phyloP scores from a whole-genome alignment of 2,113 vertebrate genomes.

The Salvelinus fontinalis region DNA sequence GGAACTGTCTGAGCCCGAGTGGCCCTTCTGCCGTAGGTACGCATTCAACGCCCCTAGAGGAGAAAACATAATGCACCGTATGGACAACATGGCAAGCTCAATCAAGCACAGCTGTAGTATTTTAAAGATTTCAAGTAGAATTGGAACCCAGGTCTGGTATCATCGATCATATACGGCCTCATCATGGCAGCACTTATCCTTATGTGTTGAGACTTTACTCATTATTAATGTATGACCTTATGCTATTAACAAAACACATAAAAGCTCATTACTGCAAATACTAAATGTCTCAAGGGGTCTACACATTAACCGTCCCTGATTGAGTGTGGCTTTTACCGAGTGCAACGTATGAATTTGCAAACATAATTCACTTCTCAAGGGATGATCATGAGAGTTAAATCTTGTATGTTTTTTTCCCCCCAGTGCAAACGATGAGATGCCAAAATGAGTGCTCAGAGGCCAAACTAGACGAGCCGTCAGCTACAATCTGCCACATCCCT shows the following conservation, averaged over 20 bases:
- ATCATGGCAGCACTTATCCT: not conserved
- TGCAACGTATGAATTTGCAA: too few species aligned
- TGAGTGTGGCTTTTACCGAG: too few species aligned
- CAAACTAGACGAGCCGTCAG: not conserved
- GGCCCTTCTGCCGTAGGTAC: slow-evolving; percentile 86
- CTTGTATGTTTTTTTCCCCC: not conserved
- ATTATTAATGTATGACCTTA: not conserved
- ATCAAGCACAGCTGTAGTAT: too few species aligned
- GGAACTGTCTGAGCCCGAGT: slow-evolving; percentile 75
- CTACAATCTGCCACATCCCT: not conserved
- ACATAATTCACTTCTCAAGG: too few species aligned
- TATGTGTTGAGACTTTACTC: not conserved
- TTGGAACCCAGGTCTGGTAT: too few species aligned
- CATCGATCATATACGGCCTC: not conserved
- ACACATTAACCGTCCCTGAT: not conserved
- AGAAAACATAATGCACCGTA: slow-evolving; percentile 1
- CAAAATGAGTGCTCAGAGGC: not conserved
- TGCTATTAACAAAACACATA: not conserved
- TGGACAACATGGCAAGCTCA: not conserved
- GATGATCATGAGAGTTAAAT: too few species aligned
- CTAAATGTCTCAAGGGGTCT: not conserved
- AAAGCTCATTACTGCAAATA: not conserved
- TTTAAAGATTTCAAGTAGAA: too few species aligned
- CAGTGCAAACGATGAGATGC: not conserved
- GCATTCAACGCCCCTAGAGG: slow-evolving; percentile 79